Percentiles rank a stretch among this genome's conserved stretches.
Evolutionary conservation across 2,797 vertebrate genomes (phyloP).

Genomic region (Salarias fasciatus): DNA sequence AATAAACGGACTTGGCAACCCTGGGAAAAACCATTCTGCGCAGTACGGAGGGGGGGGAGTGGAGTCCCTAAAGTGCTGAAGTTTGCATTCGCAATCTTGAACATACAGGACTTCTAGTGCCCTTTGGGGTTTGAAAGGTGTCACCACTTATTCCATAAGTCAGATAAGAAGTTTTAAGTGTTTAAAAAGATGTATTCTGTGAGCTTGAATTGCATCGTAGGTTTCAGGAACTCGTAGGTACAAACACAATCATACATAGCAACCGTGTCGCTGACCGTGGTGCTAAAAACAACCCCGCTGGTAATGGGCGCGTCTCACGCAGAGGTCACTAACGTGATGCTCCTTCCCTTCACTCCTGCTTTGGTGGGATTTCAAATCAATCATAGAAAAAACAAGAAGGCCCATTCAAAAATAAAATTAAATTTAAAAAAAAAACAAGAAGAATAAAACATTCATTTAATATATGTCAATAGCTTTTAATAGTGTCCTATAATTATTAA

Average conservation of each 20-base stretch:
- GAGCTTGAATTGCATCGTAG: not conserved
- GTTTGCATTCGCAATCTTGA: conserved; percentile 43
- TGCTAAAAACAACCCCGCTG: conserved; percentile 62
- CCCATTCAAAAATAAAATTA: no score
- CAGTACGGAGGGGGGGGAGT: conserved; percentile 4
- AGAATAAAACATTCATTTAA: no score
- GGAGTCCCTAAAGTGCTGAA: conserved; percentile 44
- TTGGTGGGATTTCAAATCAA: no score
- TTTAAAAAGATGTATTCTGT: no score
- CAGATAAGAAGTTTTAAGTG: no score
- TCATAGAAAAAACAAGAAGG: no score
- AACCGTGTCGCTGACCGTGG: conserved; percentile 79
- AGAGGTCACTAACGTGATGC: conserved; percentile 29
- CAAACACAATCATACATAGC: conserved; percentile 71
- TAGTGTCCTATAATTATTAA: no score
- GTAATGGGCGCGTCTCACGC: conserved; percentile 37
- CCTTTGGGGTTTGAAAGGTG: not conserved
- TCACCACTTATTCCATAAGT: not conserved
- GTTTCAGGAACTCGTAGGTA: conserved; percentile 30
- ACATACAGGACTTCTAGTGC: not conserved
- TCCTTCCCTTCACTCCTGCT: no score
- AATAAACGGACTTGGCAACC: not conserved
- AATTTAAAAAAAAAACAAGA: no score
- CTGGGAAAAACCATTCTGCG: conserved; percentile 69
- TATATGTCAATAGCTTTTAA: no score